These are phyloP conservation scores for Menidia menidia DNA, from an alignment of 2,797 vertebrate species.

Conservation along the genomic window DNA sequence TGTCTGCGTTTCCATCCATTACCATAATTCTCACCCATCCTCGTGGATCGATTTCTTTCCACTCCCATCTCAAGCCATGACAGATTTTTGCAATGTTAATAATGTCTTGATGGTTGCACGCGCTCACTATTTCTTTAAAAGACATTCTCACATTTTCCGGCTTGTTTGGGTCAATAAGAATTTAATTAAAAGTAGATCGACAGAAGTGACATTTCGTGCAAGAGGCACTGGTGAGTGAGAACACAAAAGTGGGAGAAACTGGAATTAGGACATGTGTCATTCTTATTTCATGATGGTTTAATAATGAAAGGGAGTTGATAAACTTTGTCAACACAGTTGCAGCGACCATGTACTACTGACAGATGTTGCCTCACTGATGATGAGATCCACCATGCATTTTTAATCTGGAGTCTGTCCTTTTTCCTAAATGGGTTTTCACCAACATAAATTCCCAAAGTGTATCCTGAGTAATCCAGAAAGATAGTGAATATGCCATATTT, in stretches of 20 bases:
- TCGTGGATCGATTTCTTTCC: not conserved
- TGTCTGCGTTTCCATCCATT: not conserved
- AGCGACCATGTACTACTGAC: not conserved
- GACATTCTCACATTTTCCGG: not conserved
- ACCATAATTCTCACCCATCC: constrained; percentile 1
- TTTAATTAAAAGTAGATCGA: not conserved
- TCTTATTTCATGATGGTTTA: constrained; percentile 18
- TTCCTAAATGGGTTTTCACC: not conserved
- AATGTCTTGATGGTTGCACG: not conserved
- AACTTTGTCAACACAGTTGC: constrained; percentile 13
- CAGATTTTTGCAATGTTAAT: not conserved
- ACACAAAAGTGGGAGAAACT: constrained; percentile 1
- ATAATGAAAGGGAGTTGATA: constrained; percentile 22
- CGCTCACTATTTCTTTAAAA: not conserved
- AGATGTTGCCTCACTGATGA: not conserved
- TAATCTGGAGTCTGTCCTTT: not conserved
- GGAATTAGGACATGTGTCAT: constrained; percentile 14
- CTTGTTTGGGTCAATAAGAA: not conserved
- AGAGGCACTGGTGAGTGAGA: not conserved
- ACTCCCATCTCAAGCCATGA: not conserved
- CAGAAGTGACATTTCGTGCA: not conserved
- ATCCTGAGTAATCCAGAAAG: constrained; percentile 3
- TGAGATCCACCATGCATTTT: not conserved
- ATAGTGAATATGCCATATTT: constrained; percentile 5
- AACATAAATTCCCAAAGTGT: not conserved